These are phyloP conservation scores for Lasiurus cinereus DNA, from an alignment of 2,113 vertebrate genomes.

Conservation along the genomic window DNA sequence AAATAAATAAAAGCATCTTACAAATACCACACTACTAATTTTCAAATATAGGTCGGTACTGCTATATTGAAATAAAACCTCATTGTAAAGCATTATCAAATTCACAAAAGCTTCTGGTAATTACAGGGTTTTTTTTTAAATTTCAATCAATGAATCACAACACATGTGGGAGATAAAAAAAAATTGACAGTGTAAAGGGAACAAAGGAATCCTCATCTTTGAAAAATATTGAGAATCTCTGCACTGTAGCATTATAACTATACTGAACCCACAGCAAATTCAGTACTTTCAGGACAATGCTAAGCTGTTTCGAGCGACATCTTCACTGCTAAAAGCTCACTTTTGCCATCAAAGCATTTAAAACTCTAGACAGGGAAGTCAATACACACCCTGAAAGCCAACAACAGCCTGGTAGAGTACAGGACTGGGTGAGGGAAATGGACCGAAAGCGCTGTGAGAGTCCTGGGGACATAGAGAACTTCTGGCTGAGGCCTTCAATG, in stretches of 20 bases:
- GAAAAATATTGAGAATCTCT: background rate
- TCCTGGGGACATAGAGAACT: background rate
- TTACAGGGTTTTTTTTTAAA: background rate
- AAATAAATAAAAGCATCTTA: slow-evolving; percentile 48
- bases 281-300: background rate
- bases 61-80: slow-evolving; percentile 21
- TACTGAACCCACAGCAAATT: background rate
- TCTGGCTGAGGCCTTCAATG: background rate
- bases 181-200: slow-evolving; percentile 7
- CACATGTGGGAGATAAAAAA: background rate
- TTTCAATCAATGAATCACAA: slow-evolving; percentile 3
- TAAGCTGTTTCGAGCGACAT: background rate
- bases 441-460: background rate
- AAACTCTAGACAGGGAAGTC: slow-evolving; percentile 18
- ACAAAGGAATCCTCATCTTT: slow-evolving; percentile 18
- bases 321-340: background rate
- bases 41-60: slow-evolving; percentile 9
- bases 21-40: background rate
- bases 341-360: slow-evolving; percentile 33
- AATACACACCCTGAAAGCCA: background rate
- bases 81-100: slow-evolving; percentile 14
- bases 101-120: slow-evolving; percentile 9
- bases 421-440: background rate
- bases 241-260: background rate
- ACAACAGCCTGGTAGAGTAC: background rate